These are phyloP conservation scores for Hololepta plana DNA, from an alignment of 2,888 invertebrate genomes.

Conservation along the genomic window DNA sequence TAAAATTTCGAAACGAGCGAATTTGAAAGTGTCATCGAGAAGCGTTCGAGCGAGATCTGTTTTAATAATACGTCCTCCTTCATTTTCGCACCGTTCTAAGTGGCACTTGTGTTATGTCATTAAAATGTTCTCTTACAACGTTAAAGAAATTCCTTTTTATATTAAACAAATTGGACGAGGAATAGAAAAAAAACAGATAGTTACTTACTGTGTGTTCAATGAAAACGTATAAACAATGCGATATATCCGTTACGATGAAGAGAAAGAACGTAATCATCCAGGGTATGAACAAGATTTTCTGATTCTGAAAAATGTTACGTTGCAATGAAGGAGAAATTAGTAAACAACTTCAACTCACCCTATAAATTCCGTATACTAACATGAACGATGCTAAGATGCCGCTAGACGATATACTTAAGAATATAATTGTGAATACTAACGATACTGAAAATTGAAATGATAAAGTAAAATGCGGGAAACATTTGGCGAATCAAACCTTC, in stretches of 20 bases:
- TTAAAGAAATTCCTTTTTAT: too few species aligned
- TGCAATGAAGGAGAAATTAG: too few species aligned
- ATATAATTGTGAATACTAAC: constrained; percentile 47
- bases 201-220: constrained; percentile 47
- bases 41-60: too few species aligned
- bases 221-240: constrained; percentile 47
- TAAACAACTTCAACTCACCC: constrained; percentile 35
- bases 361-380: constrained; percentile 48
- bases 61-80: too few species aligned
- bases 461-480: not conserved
- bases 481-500: constrained; percentile 18
- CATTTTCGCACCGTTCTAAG: too few species aligned
- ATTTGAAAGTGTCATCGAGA: too few species aligned
- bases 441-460: constrained; percentile 44
- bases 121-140: too few species aligned
- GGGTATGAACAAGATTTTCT: constrained; percentile 48
- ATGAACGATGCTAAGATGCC: constrained; percentile 50
- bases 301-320: constrained; percentile 47
- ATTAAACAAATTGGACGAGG: too few species aligned
- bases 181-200: too few species aligned
- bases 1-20: too few species aligned
- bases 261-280: constrained; percentile 52
- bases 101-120: too few species aligned
- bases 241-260: constrained; percentile 46
- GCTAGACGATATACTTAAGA: constrained; percentile 45